Percentiles rank a stretch among this genome's conserved stretches.
Conservation (phyloP, 2,888 invertebrate species). For the Megastigmus dorsalis region DNA sequence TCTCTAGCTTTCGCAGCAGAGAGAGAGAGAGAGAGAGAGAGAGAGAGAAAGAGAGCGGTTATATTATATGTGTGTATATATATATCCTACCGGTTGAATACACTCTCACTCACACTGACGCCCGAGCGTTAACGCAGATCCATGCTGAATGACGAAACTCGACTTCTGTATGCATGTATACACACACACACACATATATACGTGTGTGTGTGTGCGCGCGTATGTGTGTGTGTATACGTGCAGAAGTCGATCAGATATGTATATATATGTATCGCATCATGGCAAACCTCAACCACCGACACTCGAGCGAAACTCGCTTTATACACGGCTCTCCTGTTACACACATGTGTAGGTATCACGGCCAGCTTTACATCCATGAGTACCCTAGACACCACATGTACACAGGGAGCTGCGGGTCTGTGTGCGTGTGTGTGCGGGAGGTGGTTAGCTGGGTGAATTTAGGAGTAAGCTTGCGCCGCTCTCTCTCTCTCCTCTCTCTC, state of each 20-base stretch:
- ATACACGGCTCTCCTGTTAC: too few species aligned
- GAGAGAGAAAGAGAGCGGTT: background rate
- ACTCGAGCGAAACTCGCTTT: background rate
- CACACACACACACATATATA: background rate
- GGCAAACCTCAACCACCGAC: slow-evolving; percentile 36
- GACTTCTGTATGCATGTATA: background rate
- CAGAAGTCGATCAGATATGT: background rate
- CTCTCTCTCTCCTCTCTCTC: background rate
- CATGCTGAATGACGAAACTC: too few species aligned
- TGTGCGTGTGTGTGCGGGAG: background rate
- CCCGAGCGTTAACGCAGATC: slow-evolving; percentile 2
- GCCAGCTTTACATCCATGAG: slow-evolving; percentile 2
- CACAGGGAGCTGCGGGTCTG: too few species aligned
- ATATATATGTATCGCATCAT: slow-evolving; percentile 14
- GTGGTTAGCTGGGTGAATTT: slow-evolving; percentile 36
- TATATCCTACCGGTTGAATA: too few species aligned
- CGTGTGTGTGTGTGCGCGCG: background rate
- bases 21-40: too few species aligned
- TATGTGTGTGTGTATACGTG: background rate
- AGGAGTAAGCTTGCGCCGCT: slow-evolving; percentile 23
- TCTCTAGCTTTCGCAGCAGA: too few species aligned
- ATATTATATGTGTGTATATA: slow-evolving; percentile 19
- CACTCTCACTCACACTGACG: background rate
- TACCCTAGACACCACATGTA: background rate
- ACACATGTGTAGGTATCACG: too few species aligned